Conservation (phyloP, 2,888 invertebrate genomes). For the Volucella zonaria region DNA sequence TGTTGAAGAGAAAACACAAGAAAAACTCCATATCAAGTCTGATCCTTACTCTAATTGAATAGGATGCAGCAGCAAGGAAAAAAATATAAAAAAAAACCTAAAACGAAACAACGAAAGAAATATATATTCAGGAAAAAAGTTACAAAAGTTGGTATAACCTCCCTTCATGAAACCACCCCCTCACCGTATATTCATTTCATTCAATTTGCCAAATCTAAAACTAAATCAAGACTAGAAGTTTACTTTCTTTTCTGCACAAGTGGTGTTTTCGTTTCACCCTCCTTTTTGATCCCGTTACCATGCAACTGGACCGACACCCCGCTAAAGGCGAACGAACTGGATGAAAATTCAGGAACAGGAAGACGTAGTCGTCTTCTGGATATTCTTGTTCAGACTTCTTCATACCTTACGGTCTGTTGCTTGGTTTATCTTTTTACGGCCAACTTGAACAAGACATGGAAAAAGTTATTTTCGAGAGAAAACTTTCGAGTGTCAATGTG, state of each 20-base stretch:
- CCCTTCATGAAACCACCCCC: conserved; percentile 21
- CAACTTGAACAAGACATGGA: conserved; percentile 1
- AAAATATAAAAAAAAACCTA: conserved; percentile 8
- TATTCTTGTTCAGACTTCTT: conserved; percentile 41
- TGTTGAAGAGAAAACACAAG: conserved; percentile 27
- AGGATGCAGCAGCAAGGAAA: neutral
- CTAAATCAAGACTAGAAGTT: conserved; percentile 56
- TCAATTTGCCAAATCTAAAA: conserved; percentile 65
- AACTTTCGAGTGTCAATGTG: conserved; percentile 9
- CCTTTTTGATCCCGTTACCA: conserved; percentile 18
- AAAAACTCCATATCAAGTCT: conserved; percentile 29
- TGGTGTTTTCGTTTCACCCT: conserved; percentile 30
- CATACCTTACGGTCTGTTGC: conserved; percentile 3
- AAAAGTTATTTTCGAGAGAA: conserved; percentile 33
- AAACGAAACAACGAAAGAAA: neutral
- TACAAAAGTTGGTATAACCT: conserved; percentile 37
- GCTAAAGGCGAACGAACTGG: conserved; percentile 37
- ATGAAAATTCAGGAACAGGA: conserved; percentile 28
- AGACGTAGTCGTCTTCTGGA: conserved; percentile 18
- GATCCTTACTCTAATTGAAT: conserved; percentile 43
- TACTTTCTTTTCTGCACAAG: conserved; percentile 48
- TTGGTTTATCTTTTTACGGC: conserved; percentile 2
- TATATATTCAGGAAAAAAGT: conserved; percentile 38
- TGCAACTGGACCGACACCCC: too few relatives aligned
- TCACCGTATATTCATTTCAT: conserved; percentile 51